These are phyloP conservation scores for Tachina grossa DNA, from an alignment of 2,888 invertebrate species.

Conservation along the genomic window DNA sequence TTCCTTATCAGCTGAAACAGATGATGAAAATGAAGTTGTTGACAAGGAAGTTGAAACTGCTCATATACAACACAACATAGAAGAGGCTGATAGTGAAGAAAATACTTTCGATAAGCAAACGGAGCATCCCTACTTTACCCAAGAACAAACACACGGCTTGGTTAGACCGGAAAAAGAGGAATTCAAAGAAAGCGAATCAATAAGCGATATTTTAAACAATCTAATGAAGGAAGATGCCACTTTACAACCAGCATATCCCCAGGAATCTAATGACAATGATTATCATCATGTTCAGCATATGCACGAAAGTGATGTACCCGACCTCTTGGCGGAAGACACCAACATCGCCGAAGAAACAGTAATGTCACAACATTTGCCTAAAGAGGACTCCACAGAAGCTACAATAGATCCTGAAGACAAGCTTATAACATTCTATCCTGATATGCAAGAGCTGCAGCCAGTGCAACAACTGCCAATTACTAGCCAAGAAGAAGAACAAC, in stretches of 20 bases:
- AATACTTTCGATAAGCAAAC: constrained; percentile 1
- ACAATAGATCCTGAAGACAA: constrained; percentile 62
- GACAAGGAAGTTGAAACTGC: constrained; percentile 15
- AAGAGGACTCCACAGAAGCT: constrained; percentile 59
- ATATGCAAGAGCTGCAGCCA: constrained; percentile 66
- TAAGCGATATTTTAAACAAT: constrained; percentile 79
- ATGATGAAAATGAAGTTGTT: constrained; percentile 1
- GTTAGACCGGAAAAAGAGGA: constrained; percentile 56
- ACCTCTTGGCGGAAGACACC: constrained; percentile 70
- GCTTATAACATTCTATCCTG: constrained; percentile 76
- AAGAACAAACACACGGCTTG: constrained; percentile 1
- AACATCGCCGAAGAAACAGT: constrained; percentile 70
- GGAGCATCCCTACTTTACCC: constrained; percentile 16
- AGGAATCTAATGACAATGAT: constrained; percentile 62
- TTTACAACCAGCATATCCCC: constrained; percentile 72
- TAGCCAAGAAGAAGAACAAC: constrained; percentile 22
- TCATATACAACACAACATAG: constrained; percentile 44
- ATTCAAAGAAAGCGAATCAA: constrained; percentile 79
- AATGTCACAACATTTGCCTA: constrained; percentile 59
- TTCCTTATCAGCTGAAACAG: not conserved
- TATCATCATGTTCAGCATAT: constrained; percentile 29
- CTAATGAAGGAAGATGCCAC: constrained; percentile 79
- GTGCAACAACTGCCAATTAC: constrained; percentile 44
- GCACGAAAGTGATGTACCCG: constrained; percentile 58
- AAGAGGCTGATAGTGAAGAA: constrained; percentile 72